A percentile compares a stretch with the other conserved stretches of the same genome.
Evolutionary conservation across 2,888 invertebrate species (phyloP).

Genomic region (Pseudococcus jackbeardsleyi): DNA sequence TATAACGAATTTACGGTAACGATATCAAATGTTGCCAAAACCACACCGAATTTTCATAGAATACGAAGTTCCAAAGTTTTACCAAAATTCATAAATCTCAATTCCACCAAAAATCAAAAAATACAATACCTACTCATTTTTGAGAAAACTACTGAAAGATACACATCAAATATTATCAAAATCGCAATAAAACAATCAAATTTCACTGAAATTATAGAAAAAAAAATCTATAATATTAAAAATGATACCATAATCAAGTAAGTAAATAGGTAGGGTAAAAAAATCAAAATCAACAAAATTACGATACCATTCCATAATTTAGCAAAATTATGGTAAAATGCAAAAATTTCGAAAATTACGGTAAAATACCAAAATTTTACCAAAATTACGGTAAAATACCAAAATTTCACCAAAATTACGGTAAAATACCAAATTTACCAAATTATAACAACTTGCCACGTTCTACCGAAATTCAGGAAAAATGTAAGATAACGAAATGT

Average conservation of each 20-base stretch:
- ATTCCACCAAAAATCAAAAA: too few species aligned
- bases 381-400: neutral
- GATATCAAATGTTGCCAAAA: too few species aligned
- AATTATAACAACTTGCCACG: neutral
- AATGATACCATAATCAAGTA: neutral
- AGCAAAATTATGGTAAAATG: neutral
- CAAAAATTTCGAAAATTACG: neutral
- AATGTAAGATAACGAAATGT: neutral
- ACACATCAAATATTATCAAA: neutral
- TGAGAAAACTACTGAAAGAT: neutral
- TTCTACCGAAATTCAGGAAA: neutral
- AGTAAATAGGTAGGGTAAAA: too few species aligned
- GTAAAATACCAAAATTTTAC: neutral
- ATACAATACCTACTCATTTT: too few species aligned
- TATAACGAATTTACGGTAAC: too few species aligned
- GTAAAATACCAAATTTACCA: neutral
- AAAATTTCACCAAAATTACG: neutral
- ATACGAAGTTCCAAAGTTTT: too few species aligned
- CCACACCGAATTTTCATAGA: too few species aligned
- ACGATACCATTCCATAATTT: neutral
- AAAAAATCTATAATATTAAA: neutral
- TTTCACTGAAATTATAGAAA: neutral
- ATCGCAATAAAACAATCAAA: neutral
- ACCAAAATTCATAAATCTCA: too few species aligned
- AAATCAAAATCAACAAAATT: neutral